Base-by-base conservation (phyloP, 2,113 vertebrate species). In the Butastur rufipennis region DNA sequence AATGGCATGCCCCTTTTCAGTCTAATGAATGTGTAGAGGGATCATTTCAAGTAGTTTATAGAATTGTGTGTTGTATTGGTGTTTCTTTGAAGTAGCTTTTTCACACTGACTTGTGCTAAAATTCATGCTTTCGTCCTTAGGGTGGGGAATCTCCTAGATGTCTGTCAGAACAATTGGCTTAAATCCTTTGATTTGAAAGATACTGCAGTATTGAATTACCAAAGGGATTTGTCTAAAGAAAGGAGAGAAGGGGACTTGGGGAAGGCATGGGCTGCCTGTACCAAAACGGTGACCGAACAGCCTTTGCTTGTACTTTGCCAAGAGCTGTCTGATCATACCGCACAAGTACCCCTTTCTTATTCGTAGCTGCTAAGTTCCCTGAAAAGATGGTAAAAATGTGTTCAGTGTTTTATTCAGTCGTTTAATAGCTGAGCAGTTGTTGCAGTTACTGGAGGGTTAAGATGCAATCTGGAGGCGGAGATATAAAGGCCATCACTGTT, bases 61-160 rank as follows among this genome's bases (percentile, higher is more conserved):
- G 78, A 95, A 89, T 78, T 88, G 82, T 55, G 63, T 71, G 72
- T 95, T 95, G 56, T 93, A 56, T 74, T 53, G 31, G 65, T 89
- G 7, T 86, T 83, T 78, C 95, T 97, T 97, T 97, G 95, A 97
- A 95, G 92, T 91, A 67, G 86, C 53, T 92, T 93, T 94, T 96
- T 95, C 94, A 95, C 95, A 53, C 86, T 72, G 92, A 67, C 75
- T 90, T 92, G 85, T 88, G 88, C 90, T 92, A 92, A 93, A 95
- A 89, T 68, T 87, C 87, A 65, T 86, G 82, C 83, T 86, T 91
- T 92, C 0, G 0, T 97, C 47, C 77, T 81, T 79, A 71, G 83
- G 59, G 55, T 88, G 52, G 52, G 77, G 34, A 88, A 87, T 81
- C 77, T 96, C 92, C 80, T 88, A 52, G 56, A 86, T 68, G 56